Evolutionary conservation across 2,797 vertebrate genomes (phyloP).

Genomic region (Oryzias sinensis): DNA sequence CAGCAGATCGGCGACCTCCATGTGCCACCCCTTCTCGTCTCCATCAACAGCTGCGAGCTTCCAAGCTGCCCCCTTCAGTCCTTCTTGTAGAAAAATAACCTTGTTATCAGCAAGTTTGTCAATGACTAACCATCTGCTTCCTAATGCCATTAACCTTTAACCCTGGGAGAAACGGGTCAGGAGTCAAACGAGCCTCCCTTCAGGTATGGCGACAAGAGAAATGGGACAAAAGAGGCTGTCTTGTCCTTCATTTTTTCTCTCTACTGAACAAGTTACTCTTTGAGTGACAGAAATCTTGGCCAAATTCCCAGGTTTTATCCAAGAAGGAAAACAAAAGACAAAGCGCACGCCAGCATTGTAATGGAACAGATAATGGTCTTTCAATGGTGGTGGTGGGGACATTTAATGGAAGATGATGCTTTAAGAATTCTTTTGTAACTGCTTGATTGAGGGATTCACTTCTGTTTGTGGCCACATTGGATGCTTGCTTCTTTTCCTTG

Average conservation of each 20-base stretch:
- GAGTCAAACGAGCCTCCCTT: constrained; percentile 29
- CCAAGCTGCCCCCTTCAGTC: constrained; percentile 4
- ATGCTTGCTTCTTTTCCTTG: neutral
- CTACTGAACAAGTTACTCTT: constrained; percentile 19
- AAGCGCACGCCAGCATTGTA: constrained; percentile 21
- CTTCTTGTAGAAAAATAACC: constrained; percentile 39
- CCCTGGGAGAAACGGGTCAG: constrained; percentile 22
- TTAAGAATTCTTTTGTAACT: neutral
- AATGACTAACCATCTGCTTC: constrained; percentile 63
- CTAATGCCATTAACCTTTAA: constrained; percentile 47
- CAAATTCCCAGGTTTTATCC: constrained; percentile 30
- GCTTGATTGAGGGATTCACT: neutral
- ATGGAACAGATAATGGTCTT: constrained; percentile 38
- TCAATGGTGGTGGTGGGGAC: constrained; percentile 15
- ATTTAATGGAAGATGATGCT: constrained; percentile 33
- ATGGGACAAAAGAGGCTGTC: constrained; percentile 28
- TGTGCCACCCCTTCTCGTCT: neutral
- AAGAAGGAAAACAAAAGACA: constrained; percentile 25
- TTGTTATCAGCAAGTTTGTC: constrained; percentile 21
- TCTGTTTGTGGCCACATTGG: neutral
- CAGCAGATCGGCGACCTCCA: neutral
- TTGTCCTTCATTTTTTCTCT: neutral
- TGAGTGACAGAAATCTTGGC: constrained; percentile 21
- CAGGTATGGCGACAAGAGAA: constrained; percentile 51
- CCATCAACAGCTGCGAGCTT: neutral